Evolutionary conservation across 2,113 vertebrate genomes (phyloP).

Genomic region (Miniopterus natalensis): DNA sequence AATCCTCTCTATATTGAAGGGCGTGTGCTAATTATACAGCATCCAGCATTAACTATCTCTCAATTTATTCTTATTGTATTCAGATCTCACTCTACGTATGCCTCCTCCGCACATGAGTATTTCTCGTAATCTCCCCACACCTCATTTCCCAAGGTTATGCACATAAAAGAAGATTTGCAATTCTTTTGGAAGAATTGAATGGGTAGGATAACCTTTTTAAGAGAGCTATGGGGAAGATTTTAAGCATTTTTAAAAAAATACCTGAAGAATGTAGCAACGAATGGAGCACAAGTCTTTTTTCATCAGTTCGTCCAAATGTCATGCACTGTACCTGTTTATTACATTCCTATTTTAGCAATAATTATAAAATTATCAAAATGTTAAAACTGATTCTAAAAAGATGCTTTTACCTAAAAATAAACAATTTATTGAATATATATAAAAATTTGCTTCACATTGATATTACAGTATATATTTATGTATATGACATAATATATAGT

Average conservation of each 20-base stretch:
- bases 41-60: accelerated
- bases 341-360: neutral
- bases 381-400: neutral
- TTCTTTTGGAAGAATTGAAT: neutral
- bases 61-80: neutral
- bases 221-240: neutral
- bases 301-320: neutral
- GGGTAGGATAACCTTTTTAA: conserved; percentile 1
- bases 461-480: neutral
- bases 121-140: neutral
- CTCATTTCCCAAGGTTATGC: neutral
- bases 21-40: accelerated
- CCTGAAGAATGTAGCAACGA: accelerated
- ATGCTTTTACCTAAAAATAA: neutral
- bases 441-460: neutral
- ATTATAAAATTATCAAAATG: neutral
- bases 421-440: neutral
- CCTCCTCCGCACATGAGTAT: too few relatives aligned
- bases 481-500: neutral
- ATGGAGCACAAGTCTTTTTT: neutral
- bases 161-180: neutral
- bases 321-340: too few relatives aligned
- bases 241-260: neutral
- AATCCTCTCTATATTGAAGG: neutral
- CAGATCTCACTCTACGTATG: neutral